These are phyloP conservation scores for Neoseiulus cucumeris DNA, from an alignment of 1,140 invertebrate species.

Conservation along the genomic window DNA sequence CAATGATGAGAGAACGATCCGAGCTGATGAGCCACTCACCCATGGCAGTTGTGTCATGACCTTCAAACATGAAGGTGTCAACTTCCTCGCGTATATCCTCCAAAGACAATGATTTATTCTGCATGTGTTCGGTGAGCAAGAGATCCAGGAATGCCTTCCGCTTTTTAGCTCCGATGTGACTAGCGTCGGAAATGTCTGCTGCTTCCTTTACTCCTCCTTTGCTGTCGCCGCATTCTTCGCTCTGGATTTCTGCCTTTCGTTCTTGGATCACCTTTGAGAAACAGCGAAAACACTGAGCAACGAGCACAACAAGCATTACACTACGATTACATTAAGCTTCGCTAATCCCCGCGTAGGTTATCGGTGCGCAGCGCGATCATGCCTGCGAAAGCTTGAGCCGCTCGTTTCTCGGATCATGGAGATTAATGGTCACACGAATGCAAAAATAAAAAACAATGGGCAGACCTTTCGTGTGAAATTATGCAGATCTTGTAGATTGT, in stretches of 20 bases:
- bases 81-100: conserved; percentile 57
- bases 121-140: conserved; percentile 33
- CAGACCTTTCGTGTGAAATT: conserved; percentile 5
- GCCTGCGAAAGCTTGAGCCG: too few species aligned
- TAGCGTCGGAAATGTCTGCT: background rate
- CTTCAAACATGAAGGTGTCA: conserved; percentile 50
- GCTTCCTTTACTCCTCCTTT: background rate
- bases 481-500: background rate
- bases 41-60: conserved; percentile 21
- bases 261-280: background rate
- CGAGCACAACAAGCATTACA: too few species aligned
- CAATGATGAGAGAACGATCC: too few species aligned
- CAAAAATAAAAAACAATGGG: background rate
- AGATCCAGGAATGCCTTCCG: conserved; percentile 49
- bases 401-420: background rate
- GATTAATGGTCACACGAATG: background rate
- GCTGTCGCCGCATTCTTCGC: background rate
- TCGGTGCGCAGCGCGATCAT: too few species aligned
- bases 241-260: background rate
- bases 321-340: too few species aligned
- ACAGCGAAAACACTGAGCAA: too few species aligned
- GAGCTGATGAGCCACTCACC: too few species aligned
- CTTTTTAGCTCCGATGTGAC: conserved; percentile 26
- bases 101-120: conserved; percentile 32
- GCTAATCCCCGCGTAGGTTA: too few species aligned